Conservation (phyloP, 2,888 invertebrate species). For the Orchesella flavescens region DNA sequence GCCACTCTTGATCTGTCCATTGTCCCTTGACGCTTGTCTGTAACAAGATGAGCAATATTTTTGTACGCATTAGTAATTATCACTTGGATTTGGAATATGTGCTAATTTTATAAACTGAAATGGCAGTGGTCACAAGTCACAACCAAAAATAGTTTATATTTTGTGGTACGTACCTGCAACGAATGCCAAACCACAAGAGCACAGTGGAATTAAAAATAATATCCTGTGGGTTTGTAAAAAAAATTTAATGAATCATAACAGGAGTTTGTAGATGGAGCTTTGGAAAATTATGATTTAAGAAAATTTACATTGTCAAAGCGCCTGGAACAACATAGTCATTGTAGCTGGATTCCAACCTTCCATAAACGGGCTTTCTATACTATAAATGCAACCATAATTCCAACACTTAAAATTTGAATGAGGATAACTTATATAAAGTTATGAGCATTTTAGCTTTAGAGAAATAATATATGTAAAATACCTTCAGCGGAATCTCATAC, state of each 20-base stretch:
- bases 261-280: too few species aligned
- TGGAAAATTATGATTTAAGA: neutral
- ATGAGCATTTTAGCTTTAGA: too few species aligned
- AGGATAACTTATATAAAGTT: neutral
- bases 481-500: slow-evolving; percentile 28
- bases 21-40: slow-evolving; percentile 54
- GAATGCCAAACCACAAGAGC: slow-evolving; percentile 42
- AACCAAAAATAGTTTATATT: neutral
- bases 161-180: slow-evolving; percentile 27
- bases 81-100: neutral
- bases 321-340: slow-evolving; percentile 49
- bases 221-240: slow-evolving; percentile 13
- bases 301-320: slow-evolving; percentile 41
- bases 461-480: too few species aligned
- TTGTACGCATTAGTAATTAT: too few species aligned
- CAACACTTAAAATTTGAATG: too few species aligned
- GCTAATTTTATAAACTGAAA: neutral
- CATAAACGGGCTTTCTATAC: slow-evolving; percentile 44
- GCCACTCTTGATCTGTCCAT: slow-evolving; percentile 48
- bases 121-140: neutral
- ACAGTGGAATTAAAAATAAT: slow-evolving; percentile 39
- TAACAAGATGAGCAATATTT: neutral
- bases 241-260: neutral
- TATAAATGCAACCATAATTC: neutral
- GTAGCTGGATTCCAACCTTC: slow-evolving; percentile 32